Base-by-base conservation (phyloP, 1,140 invertebrate species). In the Dendrolimus kikuchii region DNA sequence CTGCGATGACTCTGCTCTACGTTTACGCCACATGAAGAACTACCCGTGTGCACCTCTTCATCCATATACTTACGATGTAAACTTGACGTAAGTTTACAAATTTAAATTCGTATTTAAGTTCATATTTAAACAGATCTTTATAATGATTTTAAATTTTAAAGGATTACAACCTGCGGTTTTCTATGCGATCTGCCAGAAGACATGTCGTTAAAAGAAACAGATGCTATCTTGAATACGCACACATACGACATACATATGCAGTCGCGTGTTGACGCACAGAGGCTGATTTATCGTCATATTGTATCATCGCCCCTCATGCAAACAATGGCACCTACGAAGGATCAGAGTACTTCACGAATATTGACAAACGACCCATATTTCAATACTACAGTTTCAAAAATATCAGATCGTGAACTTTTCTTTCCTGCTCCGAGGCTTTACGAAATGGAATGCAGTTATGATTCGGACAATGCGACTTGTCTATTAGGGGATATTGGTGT, bases 301-400 rank as follows among this genome's bases (percentile, higher is more conserved):
- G 65, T 82, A 46, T 66, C 77, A 5, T 60, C 70, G 9, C 55
- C 61, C 7, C 77, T 59, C 59, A 77, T 51, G 70, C 82, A 5
- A 73, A 84, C 64, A 69, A 81, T 47, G 89, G 87, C 63, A 10
- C 73, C 74, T n/a, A 63, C 71, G 55, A 85, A 87, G 48, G 88
- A 91, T 46, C 77, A 89, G n/a, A 88, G 81, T 50, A 90, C 89
- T 46, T 74, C 88, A 9, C 77, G 89, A 55, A 86, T 87, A 38
- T 67, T 92, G 53, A 88, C 72, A 10, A 92, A 92, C 60, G 89
- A 91, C 59, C 88, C 88, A 5, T 81, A 87, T 53, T 92, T 90
- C 56, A 88, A 87, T 46, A 90, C 89, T 0, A 87, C 89, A 0
- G 79, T 92, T 6, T 84, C 90, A 4, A 89, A 86, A 64, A 59